Conservation (phyloP, 2,888 invertebrate species). For the Meiosimyza platycephala region DNA sequence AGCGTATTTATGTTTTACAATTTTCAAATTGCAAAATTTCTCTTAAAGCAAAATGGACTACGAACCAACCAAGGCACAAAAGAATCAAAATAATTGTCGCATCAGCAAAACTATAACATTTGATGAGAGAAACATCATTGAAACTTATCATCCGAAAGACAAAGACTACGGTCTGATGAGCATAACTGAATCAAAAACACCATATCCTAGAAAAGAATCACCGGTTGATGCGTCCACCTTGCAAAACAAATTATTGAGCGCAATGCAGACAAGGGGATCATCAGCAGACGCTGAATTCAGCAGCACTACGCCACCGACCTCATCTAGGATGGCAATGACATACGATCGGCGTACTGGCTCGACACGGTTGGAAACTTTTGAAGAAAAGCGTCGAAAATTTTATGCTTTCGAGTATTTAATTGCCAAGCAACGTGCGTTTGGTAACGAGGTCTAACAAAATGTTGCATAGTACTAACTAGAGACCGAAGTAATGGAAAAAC, state of each 20-base stretch:
- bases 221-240: slow-evolving; percentile 37
- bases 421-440: slow-evolving; percentile 29
- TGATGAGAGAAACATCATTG: slow-evolving; percentile 43
- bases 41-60: too few relatives aligned
- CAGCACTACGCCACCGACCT: too few relatives aligned
- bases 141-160: slow-evolving; percentile 40
- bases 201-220: slow-evolving; percentile 36
- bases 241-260: slow-evolving; percentile 11
- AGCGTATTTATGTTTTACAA: too few relatives aligned
- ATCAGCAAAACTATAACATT: slow-evolving; percentile 26
- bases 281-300: too few relatives aligned
- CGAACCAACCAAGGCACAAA: not conserved
- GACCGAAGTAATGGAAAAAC: too few relatives aligned
- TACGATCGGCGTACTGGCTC: too few relatives aligned
- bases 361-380: too few relatives aligned
- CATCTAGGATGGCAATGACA: too few relatives aligned
- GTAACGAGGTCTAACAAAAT: slow-evolving; percentile 1
- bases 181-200: slow-evolving; percentile 44
- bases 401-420: slow-evolving; percentile 33
- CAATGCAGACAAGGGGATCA: too few relatives aligned
- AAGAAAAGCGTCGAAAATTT: slow-evolving; percentile 29
- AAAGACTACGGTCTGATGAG: slow-evolving; percentile 45
- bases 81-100: not conserved
- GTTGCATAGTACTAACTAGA: too few relatives aligned
- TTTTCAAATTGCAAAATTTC: too few relatives aligned